phyloP scores from a whole-genome alignment of 2,797 vertebrate species.

The Iguana delicatissima region DNA sequence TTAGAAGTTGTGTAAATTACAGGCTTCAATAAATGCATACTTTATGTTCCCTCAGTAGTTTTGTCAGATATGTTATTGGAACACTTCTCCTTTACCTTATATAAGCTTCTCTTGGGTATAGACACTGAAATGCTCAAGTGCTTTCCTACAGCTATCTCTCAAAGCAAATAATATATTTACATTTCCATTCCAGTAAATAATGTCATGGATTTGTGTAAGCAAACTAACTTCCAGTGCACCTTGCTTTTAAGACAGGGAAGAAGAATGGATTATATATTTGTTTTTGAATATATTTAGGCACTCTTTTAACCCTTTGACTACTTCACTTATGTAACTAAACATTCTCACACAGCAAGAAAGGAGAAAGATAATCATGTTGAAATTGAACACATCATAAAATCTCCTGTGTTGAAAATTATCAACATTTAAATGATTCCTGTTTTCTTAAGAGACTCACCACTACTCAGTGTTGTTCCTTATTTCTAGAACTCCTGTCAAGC shows the following conservation, averaged over 20 bases:
- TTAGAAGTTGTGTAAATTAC: constrained; percentile 56
- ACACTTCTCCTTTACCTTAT: constrained; percentile 26
- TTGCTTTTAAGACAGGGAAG: constrained; percentile 11
- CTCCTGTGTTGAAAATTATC: not conserved
- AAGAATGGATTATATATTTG: not conserved
- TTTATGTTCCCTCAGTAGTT: constrained; percentile 53
- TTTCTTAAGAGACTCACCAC: not conserved
- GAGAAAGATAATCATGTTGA: not conserved
- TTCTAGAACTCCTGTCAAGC: not conserved
- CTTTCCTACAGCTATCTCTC: constrained; percentile 21
- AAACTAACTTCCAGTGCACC: constrained; percentile 19
- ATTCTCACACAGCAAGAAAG: not conserved
- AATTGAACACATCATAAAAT: not conserved
- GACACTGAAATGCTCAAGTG: constrained; percentile 37
- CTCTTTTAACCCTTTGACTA: constrained; percentile 15
- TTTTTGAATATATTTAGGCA: constrained; percentile 2
- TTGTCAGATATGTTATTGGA: constrained; percentile 45
- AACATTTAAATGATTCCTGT: not conserved
- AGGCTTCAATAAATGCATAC: constrained; percentile 53
- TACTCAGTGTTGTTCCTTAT: not conserved
- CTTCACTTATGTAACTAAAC: not conserved
- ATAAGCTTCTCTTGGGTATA: constrained; percentile 33
- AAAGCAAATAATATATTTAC: constrained; percentile 47
- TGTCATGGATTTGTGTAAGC: constrained; percentile 6
- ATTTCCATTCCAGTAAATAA: constrained; percentile 55